Evolutionary conservation across 2,797 vertebrate species (phyloP).

Genomic region (Pteropus rufus): DNA sequence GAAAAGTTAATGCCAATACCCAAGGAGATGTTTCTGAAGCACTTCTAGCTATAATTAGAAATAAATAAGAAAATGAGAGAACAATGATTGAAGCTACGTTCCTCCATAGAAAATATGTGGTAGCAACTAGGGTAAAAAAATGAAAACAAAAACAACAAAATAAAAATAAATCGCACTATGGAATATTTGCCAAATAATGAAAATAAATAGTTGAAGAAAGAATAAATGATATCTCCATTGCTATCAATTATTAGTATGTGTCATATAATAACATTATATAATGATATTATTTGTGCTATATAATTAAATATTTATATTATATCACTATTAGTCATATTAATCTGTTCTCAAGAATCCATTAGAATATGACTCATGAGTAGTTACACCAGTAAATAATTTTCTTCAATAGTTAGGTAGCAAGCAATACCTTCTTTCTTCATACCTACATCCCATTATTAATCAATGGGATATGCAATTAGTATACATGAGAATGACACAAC

Average conservation of each 20-base stretch:
- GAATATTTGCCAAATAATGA: background rate
- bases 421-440: background rate
- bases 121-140: background rate
- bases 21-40: background rate
- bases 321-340: constrained; percentile 35
- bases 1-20: background rate
- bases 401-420: constrained; percentile 24
- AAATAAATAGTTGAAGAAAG: background rate
- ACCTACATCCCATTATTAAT: background rate
- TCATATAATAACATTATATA: background rate
- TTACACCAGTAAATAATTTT: constrained; percentile 30
- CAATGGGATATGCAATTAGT: constrained; percentile 7
- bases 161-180: background rate
- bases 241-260: background rate
- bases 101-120: background rate
- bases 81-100: background rate
- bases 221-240: background rate
- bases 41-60: background rate
- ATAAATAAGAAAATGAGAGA: background rate
- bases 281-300: background rate
- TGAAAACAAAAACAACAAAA: background rate
- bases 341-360: constrained; percentile 28
- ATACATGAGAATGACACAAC: background rate
- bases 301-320: constrained; percentile 26
- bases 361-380: constrained; percentile 7